These are phyloP conservation scores for Isurus oxyrinchus DNA, from an alignment of 2,113 vertebrate species.

Conservation along the genomic window DNA sequence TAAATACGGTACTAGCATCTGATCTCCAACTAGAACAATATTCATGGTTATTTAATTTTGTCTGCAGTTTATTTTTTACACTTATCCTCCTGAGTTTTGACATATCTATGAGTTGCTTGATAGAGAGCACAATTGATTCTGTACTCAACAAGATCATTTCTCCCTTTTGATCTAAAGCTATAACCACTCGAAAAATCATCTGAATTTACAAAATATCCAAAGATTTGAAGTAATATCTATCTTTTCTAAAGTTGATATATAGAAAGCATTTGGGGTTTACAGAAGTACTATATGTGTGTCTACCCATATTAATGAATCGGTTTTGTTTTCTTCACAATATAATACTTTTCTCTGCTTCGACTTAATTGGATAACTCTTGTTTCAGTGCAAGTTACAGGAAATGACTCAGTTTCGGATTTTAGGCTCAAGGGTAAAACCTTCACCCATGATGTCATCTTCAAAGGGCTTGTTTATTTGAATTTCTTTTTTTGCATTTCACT, in stretches of 20 bases:
- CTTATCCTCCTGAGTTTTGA: background rate
- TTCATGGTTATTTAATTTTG: background rate
- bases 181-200: background rate
- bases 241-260: background rate
- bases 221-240: background rate
- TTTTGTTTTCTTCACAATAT: background rate
- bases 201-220: background rate
- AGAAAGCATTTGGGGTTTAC: background rate
- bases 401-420: background rate
- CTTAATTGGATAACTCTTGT: background rate
- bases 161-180: background rate
- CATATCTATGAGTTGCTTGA: background rate
- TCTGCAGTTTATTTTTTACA: background rate
- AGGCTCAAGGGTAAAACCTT: background rate
- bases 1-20: background rate
- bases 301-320: background rate
- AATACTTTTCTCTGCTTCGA: background rate
- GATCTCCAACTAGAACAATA: background rate
- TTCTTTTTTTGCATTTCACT: background rate
- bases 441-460: slow-evolving; percentile 9
- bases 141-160: background rate
- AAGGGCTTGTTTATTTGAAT: slow-evolving; percentile 14
- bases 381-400: background rate
- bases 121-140: background rate
- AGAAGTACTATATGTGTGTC: background rate